Evolutionary conservation across 2,888 invertebrate species (phyloP).

Genomic region (Drosophila lutescens): DNA sequence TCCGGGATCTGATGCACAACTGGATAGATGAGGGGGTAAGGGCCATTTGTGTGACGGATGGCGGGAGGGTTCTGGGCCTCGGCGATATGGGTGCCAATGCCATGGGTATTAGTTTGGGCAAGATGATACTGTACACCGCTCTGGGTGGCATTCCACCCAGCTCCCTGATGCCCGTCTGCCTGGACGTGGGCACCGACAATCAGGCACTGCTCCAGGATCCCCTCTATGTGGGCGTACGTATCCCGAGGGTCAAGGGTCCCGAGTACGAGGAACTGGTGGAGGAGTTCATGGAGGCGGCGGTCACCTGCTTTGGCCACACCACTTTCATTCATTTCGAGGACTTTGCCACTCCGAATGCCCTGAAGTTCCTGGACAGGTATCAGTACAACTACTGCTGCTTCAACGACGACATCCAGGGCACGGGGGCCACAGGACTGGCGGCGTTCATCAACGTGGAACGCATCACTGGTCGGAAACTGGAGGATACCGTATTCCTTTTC

Average conservation of each 20-base stretch:
- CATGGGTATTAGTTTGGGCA: constrained; percentile 57
- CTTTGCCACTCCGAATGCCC: constrained; percentile 50
- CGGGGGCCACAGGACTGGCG: constrained; percentile 38
- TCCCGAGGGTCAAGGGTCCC: constrained; percentile 23
- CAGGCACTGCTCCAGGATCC: constrained; percentile 40
- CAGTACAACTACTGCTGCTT: constrained; percentile 25
- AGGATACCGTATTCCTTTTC: constrained; percentile 44
- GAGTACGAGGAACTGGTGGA: constrained; percentile 47
- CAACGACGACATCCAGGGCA: constrained; percentile 58
- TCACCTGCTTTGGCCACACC: constrained; percentile 15
- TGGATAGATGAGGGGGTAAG: constrained; percentile 25
- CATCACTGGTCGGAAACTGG: constrained; percentile 15
- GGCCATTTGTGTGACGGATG: constrained; percentile 52
- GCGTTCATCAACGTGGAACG: constrained; percentile 35
- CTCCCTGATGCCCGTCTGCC: constrained; percentile 41
- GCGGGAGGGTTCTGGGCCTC: constrained; percentile 54
- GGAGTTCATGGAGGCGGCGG: constrained; percentile 37
- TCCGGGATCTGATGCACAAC: constrained; percentile 36
- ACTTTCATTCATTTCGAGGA: constrained; percentile 57
- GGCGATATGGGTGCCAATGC: constrained; percentile 59
- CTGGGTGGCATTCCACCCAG: constrained; percentile 42
- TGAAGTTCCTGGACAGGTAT: constrained; percentile 35
- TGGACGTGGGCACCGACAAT: constrained; percentile 58
- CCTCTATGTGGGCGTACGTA: constrained; percentile 40
- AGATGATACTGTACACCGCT: constrained; percentile 48